Evolutionary conservation across 2,797 vertebrate genomes (phyloP).

Genomic region (Leptoclinus maculatus): DNA sequence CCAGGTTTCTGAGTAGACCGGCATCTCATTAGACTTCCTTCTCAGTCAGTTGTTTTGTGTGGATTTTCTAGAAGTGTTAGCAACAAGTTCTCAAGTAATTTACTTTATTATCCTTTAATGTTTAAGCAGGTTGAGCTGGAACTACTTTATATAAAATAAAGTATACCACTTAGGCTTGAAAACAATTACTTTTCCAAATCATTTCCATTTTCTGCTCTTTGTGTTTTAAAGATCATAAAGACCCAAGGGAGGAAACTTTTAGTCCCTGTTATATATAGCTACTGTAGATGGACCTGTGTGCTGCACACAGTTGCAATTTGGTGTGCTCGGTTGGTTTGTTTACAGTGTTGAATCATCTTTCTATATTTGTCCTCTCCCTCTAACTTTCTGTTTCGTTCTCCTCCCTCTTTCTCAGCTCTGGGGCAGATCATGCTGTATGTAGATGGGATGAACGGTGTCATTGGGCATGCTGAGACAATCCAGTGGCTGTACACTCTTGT

Average conservation of each 20-base stretch:
- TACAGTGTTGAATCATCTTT: conserved; percentile 8
- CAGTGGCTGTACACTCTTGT: conserved; percentile 96
- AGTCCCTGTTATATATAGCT: conserved; percentile 32
- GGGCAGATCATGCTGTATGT: conserved; percentile 99
- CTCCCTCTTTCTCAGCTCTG: conserved; percentile 82
- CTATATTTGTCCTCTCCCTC: conserved; percentile 58
- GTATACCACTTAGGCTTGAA: not conserved
- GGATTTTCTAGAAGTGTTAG: not conserved
- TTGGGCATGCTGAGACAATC: conserved; percentile 92
- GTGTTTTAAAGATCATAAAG: conserved; percentile 1
- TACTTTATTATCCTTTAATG: not conserved
- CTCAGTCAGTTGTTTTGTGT: no score
- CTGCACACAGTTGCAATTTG: conserved; percentile 18
- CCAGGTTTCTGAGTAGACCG: no score
- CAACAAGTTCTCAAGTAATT: not conserved
- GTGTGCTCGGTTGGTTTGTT: conserved; percentile 2
- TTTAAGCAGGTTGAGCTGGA: not conserved
- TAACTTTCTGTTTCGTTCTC: conserved; percentile 54
- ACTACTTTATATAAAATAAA: no score
- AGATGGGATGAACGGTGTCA: conserved; percentile 97
- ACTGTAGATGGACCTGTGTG: not conserved
- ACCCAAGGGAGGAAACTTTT: conserved; percentile 4
- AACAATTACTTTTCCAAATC: not conserved
- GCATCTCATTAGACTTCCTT: no score
- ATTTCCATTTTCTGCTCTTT: not conserved